Base-by-base conservation (phyloP, 2,888 invertebrate genomes). In the Emmelina monodactyla region DNA sequence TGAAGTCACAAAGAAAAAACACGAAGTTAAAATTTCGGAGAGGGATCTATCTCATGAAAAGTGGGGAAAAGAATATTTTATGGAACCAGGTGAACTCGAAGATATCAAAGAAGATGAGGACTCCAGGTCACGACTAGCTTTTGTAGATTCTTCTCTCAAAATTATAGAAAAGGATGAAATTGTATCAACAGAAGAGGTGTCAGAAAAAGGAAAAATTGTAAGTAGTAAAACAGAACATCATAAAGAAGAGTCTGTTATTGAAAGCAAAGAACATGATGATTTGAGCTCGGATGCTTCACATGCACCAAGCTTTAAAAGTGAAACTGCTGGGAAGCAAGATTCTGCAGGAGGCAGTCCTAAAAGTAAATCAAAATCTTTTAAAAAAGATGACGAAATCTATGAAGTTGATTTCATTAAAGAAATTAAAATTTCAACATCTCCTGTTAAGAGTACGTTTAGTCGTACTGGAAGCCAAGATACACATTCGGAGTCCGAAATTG, bases 391-490 rank as follows among this genome's bases (percentile, higher is more conserved):
- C 45, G 69, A 80, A 55, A 66, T 76, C 6, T 82, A 81, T 42
- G 81, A 82, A 60, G 79, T 81, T 0, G 70, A 75, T 45, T 81
- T 82, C 37, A 80, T 82, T 16, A 81, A 80, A 47, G 81, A 82
- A 67, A 80, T 82, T n/a, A 81, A 73, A 51, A 53, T 82, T 2
- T 80, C 80, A 0, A 78, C 80, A 1, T 81, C 81, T 16, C 81
- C 79, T 6, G 62, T 80, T 2, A 79, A 78, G 38, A 76, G 75
- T 45, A 62, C 75, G 3, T 81, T 80, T 45, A 83, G 82, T 50
- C 63, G 79, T 34, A 81, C 80, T 33, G 81, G 81, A 33, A 82
- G 82, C 53, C 82, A 82, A 56, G 83, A 83, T 42, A 82, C 82
- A 13, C 82, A 82, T 43, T 83, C 82, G 1, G 83, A 83, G 49